Conservation (phyloP, 2,113 vertebrate genomes). For the Oryctolagus cuniculus region mOryCun1.1 NC_091447.1:30552501-30553000, state of each 20-base stretch:
- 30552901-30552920: neutral
- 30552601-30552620: neutral
- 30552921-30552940: constrained; percentile 6
- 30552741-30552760: neutral
- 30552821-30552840: neutral
- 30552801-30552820: neutral
- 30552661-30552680: neutral
- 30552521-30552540: neutral
- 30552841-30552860: neutral
- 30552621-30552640: neutral
- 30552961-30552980: neutral
- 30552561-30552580: neutral
- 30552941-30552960: neutral
- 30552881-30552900: neutral
- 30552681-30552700: neutral
- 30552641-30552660: neutral
- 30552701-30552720: no score
- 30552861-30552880: neutral
- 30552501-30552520: neutral
- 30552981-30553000: neutral
- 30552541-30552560: neutral
- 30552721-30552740: neutral
- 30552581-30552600: neutral
- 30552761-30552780: neutral
- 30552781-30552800: neutral